Evolutionary conservation across 2,797 vertebrate genomes (phyloP).

Genomic region (Enoplosus armatus): DNA sequence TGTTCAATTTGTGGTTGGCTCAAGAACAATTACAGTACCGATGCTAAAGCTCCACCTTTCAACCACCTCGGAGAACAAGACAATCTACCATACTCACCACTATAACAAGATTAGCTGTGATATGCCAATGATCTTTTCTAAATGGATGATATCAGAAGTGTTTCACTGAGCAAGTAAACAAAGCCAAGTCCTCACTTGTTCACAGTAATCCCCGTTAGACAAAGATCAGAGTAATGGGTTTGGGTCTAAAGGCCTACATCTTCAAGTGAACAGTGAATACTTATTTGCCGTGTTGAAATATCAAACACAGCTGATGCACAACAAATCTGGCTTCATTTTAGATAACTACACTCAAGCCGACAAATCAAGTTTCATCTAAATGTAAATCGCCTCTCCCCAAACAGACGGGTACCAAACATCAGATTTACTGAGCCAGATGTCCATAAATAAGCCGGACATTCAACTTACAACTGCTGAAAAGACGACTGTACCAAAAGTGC

Average conservation of each 20-base stretch:
- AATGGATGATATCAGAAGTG: not conserved
- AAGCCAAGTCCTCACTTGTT: not conserved
- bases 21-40: not conserved
- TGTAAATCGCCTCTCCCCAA: not conserved
- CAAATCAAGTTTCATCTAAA: not conserved
- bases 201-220: not conserved
- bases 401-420: not conserved
- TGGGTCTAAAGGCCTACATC: slow-evolving; percentile 6
- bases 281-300: not conserved
- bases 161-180: slow-evolving; percentile 1
- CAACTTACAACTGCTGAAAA: not conserved
- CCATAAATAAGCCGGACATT: slow-evolving; percentile 14
- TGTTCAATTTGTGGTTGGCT: not conserved
- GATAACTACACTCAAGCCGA: slow-evolving; percentile 15
- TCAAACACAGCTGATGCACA: not conserved
- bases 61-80: slow-evolving; percentile 7
- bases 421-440: not conserved
- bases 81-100: not conserved
- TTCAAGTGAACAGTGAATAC: not conserved
- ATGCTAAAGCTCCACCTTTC: not conserved
- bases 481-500: not conserved
- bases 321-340: slow-evolving; percentile 8
- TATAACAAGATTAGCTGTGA: not conserved
- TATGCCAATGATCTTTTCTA: not conserved
- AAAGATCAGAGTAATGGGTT: not conserved